Percentiles rank a stretch among this genome's conserved stretches.
phyloP scores from a whole-genome alignment of 2,113 vertebrate genomes.

The Hassar affinis region DNA sequence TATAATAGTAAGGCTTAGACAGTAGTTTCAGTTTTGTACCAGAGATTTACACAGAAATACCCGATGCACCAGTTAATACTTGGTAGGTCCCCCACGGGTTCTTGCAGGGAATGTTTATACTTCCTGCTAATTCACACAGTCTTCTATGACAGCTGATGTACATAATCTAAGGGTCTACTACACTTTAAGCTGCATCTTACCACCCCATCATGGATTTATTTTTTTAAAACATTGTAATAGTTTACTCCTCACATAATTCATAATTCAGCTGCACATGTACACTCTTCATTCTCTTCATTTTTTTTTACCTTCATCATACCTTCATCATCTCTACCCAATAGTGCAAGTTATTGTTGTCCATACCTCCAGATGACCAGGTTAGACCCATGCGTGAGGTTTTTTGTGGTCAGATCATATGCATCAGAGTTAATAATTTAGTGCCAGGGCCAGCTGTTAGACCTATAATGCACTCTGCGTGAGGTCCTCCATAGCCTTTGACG shows the following conservation, averaged over 20 bases:
- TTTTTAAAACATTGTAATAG: background rate
- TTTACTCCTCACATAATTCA: background rate
- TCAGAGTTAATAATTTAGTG: conserved; percentile 58
- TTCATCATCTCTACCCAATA: background rate
- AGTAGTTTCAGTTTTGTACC: background rate
- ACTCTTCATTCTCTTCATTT: too few species aligned
- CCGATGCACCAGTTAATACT: too few species aligned
- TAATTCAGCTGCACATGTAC: background rate
- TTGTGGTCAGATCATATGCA: conserved; percentile 53
- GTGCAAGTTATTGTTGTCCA: conserved; percentile 12
- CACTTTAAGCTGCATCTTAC: background rate
- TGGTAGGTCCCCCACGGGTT: too few species aligned
- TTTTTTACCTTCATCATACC: background rate
- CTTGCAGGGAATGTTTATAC: too few species aligned
- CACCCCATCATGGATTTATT: background rate
- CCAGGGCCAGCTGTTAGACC: conserved; percentile 48
- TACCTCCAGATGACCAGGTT: conserved; percentile 62
- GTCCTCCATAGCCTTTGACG: background rate
- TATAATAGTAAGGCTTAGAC: background rate
- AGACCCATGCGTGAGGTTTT: conserved; percentile 43
- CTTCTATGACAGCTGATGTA: background rate
- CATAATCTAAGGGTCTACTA: background rate
- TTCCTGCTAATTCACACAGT: background rate
- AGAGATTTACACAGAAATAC: background rate
- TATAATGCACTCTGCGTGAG: conserved; percentile 55